A percentile compares a stretch with the other conserved stretches of the same genome.
Conservation (phyloP, 2,113 vertebrate species). For the Paralichthys olivaceus region DNA sequence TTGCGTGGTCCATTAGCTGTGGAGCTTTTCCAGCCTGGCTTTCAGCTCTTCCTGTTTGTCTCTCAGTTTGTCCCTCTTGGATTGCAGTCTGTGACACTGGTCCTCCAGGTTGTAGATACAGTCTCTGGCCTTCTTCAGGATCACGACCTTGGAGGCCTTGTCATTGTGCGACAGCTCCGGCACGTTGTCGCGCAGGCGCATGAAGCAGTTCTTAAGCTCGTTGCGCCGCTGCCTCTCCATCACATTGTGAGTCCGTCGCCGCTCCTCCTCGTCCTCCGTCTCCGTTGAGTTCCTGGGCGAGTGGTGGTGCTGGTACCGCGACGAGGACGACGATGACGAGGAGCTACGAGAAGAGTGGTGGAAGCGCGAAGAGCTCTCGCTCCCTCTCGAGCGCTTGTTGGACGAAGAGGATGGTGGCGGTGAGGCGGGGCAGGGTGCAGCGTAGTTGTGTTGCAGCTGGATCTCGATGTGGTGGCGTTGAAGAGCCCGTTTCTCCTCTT, state of each 20-base stretch:
- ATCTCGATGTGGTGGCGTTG: slow-evolving; percentile 80
- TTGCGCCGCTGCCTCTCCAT: slow-evolving; percentile 86
- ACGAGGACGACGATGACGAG: slow-evolving; percentile 4
- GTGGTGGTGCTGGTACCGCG: slow-evolving; percentile 29
- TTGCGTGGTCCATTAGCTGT: slow-evolving; percentile 42
- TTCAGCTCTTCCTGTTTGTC: slow-evolving; percentile 74
- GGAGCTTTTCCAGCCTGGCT: slow-evolving; percentile 68
- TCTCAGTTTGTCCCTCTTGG: slow-evolving; percentile 18
- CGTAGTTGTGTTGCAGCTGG: slow-evolving; percentile 87
- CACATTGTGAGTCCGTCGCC: slow-evolving; percentile 84
- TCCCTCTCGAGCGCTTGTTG: slow-evolving; percentile 67
- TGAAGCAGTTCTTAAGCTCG: slow-evolving; percentile 85
- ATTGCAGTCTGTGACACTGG: slow-evolving; percentile 65
- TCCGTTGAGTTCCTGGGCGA: slow-evolving; percentile 57
- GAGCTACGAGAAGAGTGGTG: slow-evolving; percentile 53
- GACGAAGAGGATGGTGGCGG: slow-evolving; percentile 52
- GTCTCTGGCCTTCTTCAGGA: slow-evolving; percentile 84
- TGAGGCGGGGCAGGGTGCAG: slow-evolving; percentile 80
- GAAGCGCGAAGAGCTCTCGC: slow-evolving; percentile 47
- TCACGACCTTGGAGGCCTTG: slow-evolving; percentile 86
- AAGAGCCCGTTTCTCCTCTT: slow-evolving; percentile 59
- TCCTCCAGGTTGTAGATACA: slow-evolving; percentile 80
- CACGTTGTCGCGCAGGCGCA: slow-evolving; percentile 81
- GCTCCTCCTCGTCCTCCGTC: slow-evolving; percentile 82
- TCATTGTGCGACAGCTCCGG: slow-evolving; percentile 84